phyloP scores from a whole-genome alignment of 2,113 vertebrate genomes.

The Seriola rivoliana region DNA sequence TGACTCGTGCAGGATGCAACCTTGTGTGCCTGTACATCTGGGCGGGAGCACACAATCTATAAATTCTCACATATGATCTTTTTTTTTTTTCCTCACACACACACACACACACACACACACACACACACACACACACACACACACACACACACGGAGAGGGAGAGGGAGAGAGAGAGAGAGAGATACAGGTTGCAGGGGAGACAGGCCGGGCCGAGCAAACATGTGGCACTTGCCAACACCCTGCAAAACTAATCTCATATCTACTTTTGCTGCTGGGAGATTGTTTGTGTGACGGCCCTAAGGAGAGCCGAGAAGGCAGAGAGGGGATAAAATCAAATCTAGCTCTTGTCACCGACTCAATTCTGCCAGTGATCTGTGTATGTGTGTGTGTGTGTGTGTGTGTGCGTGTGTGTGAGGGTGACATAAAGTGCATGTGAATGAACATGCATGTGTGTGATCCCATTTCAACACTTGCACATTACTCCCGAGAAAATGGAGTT shows the following conservation, averaged over 20 bases:
- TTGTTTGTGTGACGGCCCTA: slow-evolving; percentile 59
- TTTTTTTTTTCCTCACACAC: not conserved
- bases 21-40: slow-evolving; percentile 60
- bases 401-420: not conserved
- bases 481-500: slow-evolving; percentile 28
- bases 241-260: slow-evolving; percentile 72
- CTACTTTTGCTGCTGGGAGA: slow-evolving; percentile 68
- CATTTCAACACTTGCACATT: not conserved
- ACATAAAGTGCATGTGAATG: slow-evolving; percentile 14
- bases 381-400: slow-evolving; percentile 34
- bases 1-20: slow-evolving; percentile 58
- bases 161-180: not conserved
- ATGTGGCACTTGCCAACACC: slow-evolving; percentile 49
- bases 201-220: slow-evolving; percentile 38
- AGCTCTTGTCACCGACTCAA: slow-evolving; percentile 67
- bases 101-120: not conserved
- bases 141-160: no score
- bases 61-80: slow-evolving; percentile 63
- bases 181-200: slow-evolving; percentile 31
- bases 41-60: slow-evolving; percentile 56
- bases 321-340: slow-evolving; percentile 73
- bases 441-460: not conserved
- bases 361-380: slow-evolving; percentile 55
- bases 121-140: not conserved
- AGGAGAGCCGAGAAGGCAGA: slow-evolving; percentile 53